phyloP scores from a whole-genome alignment of 92 coral and sea anemone genomes.

The Zoanthus gigantus region DNA sequence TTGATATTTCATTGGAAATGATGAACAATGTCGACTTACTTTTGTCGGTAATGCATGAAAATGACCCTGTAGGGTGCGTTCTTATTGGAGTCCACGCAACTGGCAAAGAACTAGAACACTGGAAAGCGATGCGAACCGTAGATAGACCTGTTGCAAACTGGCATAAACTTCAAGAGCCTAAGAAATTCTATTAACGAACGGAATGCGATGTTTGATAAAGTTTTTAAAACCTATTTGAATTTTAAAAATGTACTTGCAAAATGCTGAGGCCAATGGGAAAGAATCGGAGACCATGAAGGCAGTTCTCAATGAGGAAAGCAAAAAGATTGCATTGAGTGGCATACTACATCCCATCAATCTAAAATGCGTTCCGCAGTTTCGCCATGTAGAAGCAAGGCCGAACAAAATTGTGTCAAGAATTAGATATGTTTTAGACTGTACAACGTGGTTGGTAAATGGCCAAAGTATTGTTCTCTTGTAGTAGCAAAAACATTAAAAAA shows the following conservation, averaged over 20 bases:
- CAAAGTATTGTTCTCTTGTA: no score
- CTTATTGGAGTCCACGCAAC: constrained; percentile 84
- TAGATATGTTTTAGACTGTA: no score
- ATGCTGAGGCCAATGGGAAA: not conserved
- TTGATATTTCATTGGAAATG: constrained; percentile 80
- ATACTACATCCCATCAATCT: not conserved
- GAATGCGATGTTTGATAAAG: not conserved
- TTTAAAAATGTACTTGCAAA: not conserved
- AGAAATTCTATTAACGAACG: constrained; percentile 70
- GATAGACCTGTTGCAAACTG: constrained; percentile 90
- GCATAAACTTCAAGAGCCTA: constrained; percentile 87
- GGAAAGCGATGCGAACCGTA: constrained; percentile 82
- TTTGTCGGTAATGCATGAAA: constrained; percentile 93
- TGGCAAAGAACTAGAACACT: constrained; percentile 78
- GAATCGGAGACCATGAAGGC: not conserved
- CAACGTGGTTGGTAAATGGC: no score
- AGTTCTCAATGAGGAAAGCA: not conserved
- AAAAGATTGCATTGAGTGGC: not conserved
- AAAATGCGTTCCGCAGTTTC: no score
- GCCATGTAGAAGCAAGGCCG: no score
- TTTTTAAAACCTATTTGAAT: not conserved
- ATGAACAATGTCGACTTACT: constrained; percentile 79
- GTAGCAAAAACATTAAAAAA: no score
- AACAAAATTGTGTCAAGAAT: no score
- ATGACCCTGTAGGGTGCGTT: constrained; percentile 87